phyloP scores from a whole-genome alignment of 2,113 vertebrate genomes.

The Oncorhynchus clarkii region DNA sequence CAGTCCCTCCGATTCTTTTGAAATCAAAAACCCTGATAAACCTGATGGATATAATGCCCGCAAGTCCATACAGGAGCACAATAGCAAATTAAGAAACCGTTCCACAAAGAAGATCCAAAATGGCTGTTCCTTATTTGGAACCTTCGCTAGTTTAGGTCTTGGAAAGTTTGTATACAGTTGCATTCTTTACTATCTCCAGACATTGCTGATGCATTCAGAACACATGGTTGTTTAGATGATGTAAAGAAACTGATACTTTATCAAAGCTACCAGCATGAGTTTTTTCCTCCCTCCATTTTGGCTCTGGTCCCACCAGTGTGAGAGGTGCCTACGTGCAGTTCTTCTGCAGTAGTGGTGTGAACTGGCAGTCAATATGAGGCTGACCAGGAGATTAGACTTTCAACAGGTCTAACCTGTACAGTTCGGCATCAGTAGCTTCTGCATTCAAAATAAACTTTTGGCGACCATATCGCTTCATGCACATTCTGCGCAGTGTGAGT shows the following conservation, averaged over 20 bases:
- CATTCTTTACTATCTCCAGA: conserved; percentile 64
- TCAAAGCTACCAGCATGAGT: conserved; percentile 65
- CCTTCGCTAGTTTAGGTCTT: conserved; percentile 51
- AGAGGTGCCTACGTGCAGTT: conserved; percentile 60
- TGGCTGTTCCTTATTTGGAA: conserved; percentile 14
- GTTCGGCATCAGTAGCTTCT: conserved; percentile 54
- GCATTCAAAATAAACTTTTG: conserved; percentile 46
- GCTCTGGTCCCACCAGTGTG: conserved; percentile 37
- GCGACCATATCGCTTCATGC: background rate
- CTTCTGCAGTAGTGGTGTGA: conserved; percentile 34
- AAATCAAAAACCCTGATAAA: conserved; percentile 27
- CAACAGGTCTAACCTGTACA: conserved; percentile 55
- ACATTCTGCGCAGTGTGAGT: background rate
- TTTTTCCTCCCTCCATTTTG: conserved; percentile 42
- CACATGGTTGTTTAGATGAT: conserved; percentile 56
- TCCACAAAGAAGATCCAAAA: conserved; percentile 20
- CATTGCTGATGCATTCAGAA: conserved; percentile 50
- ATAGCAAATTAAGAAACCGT: conserved; percentile 26
- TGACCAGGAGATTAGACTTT: conserved; percentile 48
- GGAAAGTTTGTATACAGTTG: conserved; percentile 49
- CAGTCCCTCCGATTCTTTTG: conserved; percentile 29
- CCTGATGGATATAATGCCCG: conserved; percentile 26
- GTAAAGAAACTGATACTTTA: conserved; percentile 55
- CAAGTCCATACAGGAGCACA: conserved; percentile 29
- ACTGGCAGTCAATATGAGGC: conserved; percentile 29